Base-by-base conservation (phyloP, 2,888 invertebrate genomes). In the Clepsis dumicolana region DNA sequence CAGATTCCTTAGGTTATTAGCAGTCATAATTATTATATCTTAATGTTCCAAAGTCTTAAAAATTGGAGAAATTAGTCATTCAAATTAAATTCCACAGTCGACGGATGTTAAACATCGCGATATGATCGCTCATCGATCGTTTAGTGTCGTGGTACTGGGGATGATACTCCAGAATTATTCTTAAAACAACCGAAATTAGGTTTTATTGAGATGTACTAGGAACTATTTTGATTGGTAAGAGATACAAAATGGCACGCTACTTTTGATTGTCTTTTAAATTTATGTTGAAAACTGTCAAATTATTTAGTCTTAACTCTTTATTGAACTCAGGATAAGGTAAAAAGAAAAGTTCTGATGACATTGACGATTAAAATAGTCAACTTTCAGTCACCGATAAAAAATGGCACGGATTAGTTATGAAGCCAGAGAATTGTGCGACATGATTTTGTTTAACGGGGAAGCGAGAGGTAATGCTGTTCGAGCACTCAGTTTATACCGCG, bases 361-460 rank as follows among this genome's bases (percentile, higher is more conserved):
- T 10, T 38, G 38, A 38, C 38, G 8, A 14, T 2, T 38, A 10
- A 4, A 2, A 2, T 38, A 29, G 12, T 10, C 38, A 38, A 10
- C 2, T 38, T 10, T 38, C 38, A 38, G 5, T 14, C 38, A 38
- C 8, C 38, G 12, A 38, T 38, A 10, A 4, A 38, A 38, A 38
- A 38, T 41, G 41, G n/a, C n/a, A 41, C 14, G n/a, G 4, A n/a
- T n/a, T n/a, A 41, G 1, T 8, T 41, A 8, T 2, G 41, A n/a
- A 14, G 1, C 12, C n/a, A 2, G 41, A 16, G n/a, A 44, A 16
- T 38, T 35, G 12, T 56, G 21, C 16, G 41, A 41, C n/a, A 44
- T 44, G 41, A 44, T 44, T 44, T 16, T 44, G 18, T 16, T 44
- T 8, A n/a, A 44, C 16, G 44, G 44, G n/a, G 44, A 44, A 44